Conservation (phyloP, 2,888 invertebrate species). For the Drosophila acutilabella region DNA sequence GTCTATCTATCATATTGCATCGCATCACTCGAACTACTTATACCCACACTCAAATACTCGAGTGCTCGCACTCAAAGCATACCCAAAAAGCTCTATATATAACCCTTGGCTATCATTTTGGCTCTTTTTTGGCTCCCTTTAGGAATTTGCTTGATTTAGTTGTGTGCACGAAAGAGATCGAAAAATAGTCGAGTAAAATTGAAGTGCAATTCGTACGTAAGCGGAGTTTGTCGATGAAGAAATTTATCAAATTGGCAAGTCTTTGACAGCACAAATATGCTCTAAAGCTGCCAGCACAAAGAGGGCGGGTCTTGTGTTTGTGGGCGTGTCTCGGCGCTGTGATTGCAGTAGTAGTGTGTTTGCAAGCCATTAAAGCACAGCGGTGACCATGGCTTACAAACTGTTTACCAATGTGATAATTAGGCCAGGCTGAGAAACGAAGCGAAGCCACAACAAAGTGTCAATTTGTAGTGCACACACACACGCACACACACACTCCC, state of each 20-base stretch:
- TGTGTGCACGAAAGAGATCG: neutral
- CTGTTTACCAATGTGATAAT: slow-evolving; percentile 70
- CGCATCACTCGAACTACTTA: slow-evolving; percentile 6
- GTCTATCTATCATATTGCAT: slow-evolving; percentile 28
- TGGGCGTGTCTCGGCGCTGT: slow-evolving; percentile 5
- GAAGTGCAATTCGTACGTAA: slow-evolving; percentile 40
- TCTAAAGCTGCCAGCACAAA: neutral
- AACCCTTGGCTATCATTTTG: slow-evolving; percentile 27
- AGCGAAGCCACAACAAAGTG: slow-evolving; percentile 47
- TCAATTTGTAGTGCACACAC: slow-evolving; percentile 63
- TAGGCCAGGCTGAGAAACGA: slow-evolving; percentile 51
- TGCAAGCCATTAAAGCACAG: slow-evolving; percentile 62
- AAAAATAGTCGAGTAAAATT: slow-evolving; percentile 30
- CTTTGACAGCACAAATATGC: slow-evolving; percentile 36
- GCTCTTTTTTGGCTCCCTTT: slow-evolving; percentile 7
- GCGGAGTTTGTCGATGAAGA: neutral
- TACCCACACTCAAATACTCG: slow-evolving; percentile 6
- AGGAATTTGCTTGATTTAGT: neutral
- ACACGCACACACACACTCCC: neutral
- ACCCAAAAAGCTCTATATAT: slow-evolving; percentile 28
- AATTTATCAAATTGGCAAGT: slow-evolving; percentile 38
- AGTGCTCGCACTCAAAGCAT: slow-evolving; percentile 12
- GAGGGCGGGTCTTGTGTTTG: neutral
- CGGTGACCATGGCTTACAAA: slow-evolving; percentile 44
- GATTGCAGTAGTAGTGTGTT: slow-evolving; percentile 36